Percentiles rank a stretch among this genome's conserved stretches.
These are phyloP conservation scores for Melolontha melolontha DNA, from an alignment of 2,888 invertebrate species.

Conservation along the genomic window DNA sequence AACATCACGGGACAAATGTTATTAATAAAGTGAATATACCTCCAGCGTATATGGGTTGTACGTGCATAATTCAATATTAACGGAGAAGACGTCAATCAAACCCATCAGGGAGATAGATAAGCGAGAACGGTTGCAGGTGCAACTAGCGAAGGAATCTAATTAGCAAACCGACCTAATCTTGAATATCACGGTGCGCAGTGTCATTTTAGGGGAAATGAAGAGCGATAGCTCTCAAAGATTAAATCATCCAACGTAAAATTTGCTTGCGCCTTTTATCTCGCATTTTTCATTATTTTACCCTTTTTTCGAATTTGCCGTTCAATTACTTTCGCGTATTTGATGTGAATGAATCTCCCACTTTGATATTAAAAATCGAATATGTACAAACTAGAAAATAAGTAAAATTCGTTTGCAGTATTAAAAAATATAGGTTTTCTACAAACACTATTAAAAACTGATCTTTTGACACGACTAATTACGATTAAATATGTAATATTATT, in stretches of 20 bases:
- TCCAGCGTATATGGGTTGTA: slow-evolving; percentile 6
- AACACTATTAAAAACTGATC: no score
- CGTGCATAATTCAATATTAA: slow-evolving; percentile 42
- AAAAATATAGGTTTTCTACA: no score
- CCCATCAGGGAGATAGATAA: slow-evolving; percentile 26
- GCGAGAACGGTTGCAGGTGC: slow-evolving; percentile 41
- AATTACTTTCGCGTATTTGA: slow-evolving; percentile 11
- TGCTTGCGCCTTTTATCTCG: background rate
- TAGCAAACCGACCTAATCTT: slow-evolving; percentile 12
- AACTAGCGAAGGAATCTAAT: slow-evolving; percentile 37
- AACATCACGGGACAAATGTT: slow-evolving; percentile 13
- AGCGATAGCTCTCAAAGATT: background rate
- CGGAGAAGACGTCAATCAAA: slow-evolving; percentile 30
- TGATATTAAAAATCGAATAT: slow-evolving; percentile 9
- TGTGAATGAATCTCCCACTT: slow-evolving; percentile 8
- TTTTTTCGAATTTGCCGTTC: slow-evolving; percentile 13
- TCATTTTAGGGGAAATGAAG: slow-evolving; percentile 4
- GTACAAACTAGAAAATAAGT: background rate
- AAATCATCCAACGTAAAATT: background rate
- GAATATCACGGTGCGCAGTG: background rate
- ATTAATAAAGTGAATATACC: slow-evolving; percentile 31
- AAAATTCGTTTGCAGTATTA: background rate
- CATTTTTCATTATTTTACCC: slow-evolving; percentile 13
- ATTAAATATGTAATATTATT: no score
- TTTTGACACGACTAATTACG: no score